Evolutionary conservation across 2,113 vertebrate species (phyloP), one percentile per base, ranked within the genome.

Genomic region (Proteles cristata): DNA sequence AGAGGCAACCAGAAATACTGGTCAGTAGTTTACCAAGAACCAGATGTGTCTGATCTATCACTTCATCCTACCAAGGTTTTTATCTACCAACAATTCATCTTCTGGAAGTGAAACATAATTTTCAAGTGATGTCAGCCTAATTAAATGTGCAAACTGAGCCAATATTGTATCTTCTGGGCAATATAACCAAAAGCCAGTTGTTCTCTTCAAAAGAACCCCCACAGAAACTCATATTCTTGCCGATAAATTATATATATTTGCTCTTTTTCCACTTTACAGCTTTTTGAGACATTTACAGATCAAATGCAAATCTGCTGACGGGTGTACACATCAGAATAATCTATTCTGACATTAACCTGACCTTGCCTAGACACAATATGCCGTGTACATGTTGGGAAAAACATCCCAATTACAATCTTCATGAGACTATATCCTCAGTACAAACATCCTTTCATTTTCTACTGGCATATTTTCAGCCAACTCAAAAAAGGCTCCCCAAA

Each of bases 201-300:
- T 90, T 82, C 71, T 90, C 76, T 88, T 63, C 79, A 96, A 96
- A 92, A 84, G 25, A 90, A 28, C 17, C 25, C 65, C 61, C 31
- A 69, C 8, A 79, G 15, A 88, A 93, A 84, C 21, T 73, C 31
- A 39, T n/a, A 79, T 66, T 94, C 48, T n/a, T 94, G 16, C 94
- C 97, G 94, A 92, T 55, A 50, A 76, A 68, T 76, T 90, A 85
- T 8, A 66, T 65, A 31, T 43, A 86, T 48, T 83, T 96, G 58
- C 28, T 90, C 17, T 61, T 88, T 11, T 88, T 82, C 21, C 31
- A 77, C 71, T 83, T 93, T 85, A 77, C 1, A 66, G 43, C 15
- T 94, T 97, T 82, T 79, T 76, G 25, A 90, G 88, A 96, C 85
- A 61, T 84, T 39, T 89, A 48, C 55, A 71, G 26, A 68, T 35